Evolutionary conservation across 2,888 invertebrate genomes (phyloP).

Genomic region (Sipha maydis): DNA sequence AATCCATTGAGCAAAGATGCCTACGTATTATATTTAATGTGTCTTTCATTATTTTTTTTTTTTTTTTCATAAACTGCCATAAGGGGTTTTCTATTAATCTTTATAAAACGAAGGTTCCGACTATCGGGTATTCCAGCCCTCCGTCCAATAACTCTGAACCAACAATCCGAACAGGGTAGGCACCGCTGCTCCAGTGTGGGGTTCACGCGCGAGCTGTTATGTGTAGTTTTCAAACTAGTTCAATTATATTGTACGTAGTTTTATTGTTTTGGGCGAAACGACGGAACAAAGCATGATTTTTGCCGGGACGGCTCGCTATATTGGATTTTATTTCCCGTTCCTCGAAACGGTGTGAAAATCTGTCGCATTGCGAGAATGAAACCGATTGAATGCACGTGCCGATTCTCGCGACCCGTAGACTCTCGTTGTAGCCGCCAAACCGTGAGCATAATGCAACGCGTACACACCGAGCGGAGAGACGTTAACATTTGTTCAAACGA

Average conservation of each 20-base stretch:
- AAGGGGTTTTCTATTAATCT: too few species aligned
- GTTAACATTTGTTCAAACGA: too few species aligned
- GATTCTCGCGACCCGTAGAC: neutral
- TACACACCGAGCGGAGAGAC: too few species aligned
- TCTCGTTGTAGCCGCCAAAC: neutral
- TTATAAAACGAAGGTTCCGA: neutral
- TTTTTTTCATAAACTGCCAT: too few species aligned
- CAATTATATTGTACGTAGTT: neutral
- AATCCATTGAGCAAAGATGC: too few species aligned
- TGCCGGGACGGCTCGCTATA: neutral
- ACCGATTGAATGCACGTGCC: neutral
- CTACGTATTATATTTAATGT: too few species aligned
- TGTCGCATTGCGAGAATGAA: neutral
- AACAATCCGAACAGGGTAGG: neutral
- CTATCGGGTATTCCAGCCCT: neutral
- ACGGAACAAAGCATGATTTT: neutral
- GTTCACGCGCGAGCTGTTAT: neutral
- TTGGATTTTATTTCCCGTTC: neutral
- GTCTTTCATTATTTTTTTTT: too few species aligned
- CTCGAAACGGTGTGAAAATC: neutral
- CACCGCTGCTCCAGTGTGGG: neutral
- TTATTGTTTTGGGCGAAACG: too few species aligned
- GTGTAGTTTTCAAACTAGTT: conserved; percentile 21
- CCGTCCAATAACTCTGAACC: conserved; percentile 2
- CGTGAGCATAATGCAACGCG: too few species aligned